Base-by-base conservation (phyloP, 2,113 vertebrate genomes). In the Chloropsis hardwickii region DNA sequence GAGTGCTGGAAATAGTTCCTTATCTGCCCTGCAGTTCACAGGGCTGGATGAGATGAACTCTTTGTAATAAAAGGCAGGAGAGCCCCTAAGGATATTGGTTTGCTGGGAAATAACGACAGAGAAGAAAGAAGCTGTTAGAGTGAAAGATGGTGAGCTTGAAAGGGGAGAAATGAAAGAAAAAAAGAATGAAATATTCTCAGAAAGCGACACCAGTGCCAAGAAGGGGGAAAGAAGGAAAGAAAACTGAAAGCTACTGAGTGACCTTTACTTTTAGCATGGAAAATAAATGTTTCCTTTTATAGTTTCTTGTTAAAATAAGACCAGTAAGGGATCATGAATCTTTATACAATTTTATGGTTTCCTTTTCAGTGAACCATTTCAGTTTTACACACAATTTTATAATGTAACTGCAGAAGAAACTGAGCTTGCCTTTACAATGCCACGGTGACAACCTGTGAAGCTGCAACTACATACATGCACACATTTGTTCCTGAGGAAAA, bases 21-120 rank as follows among this genome's bases (percentile, higher is more conserved):
- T 73, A 83, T 94, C 95, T 97, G 93, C 95, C 93, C 95, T 86
- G 79, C 91, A 97, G 97, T 98, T 98, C 97, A 96, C 35, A 81
- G 88, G 96, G 96, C 94, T 29, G 81, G 81, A 84, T 97, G 93
- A 96, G 96, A 96, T 95, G 95, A 97, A 96, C 90, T 90, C 95
- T 94, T 96, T 95, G 92, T 69, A 94, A 93, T 91, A 83, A 97
- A 97, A 96, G 71, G 67, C 54, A 96, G n/a, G 77, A 94, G 92
- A 92, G 82, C 81, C 87, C 88, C 93, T 88, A 90, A 96, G 94
- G 94, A 93, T 93, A 97, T 93, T 94, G 91, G 91, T 86, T 97
- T 94, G 92, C 76, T 92, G 66, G 94, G 92, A 96, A 97, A 97
- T 96, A 98, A 93, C 5, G 39, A 86, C 37, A 81, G 72, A 72